phyloP scores from a whole-genome alignment of 2,888 invertebrate genomes.

The Oxystoma pomonae region DNA sequence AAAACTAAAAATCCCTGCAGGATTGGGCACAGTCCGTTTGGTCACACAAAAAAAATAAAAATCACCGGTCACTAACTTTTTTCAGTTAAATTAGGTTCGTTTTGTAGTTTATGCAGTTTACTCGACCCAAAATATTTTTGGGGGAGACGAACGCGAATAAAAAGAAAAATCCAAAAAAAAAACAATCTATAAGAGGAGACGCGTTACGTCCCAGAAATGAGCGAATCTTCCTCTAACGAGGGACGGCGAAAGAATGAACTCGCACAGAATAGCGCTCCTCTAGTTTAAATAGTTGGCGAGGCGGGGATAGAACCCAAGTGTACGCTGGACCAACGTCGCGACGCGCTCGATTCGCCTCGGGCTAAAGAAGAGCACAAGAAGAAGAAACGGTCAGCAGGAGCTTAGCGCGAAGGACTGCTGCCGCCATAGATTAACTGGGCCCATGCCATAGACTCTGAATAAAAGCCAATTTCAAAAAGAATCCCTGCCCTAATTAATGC shows the following conservation, averaged over 20 bases:
- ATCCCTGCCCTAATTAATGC: no score
- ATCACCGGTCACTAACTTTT: background rate
- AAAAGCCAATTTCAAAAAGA: no score
- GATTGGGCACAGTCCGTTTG: background rate
- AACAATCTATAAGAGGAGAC: no score
- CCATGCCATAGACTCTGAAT: no score
- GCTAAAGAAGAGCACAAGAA: conserved; percentile 23
- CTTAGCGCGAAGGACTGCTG: no score
- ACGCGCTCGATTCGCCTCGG: conserved; percentile 8
- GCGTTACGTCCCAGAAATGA: conserved; percentile 8
- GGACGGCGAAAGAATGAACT: conserved; percentile 56
- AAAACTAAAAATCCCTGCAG: background rate
- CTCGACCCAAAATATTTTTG: background rate
- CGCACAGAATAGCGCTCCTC: conserved; percentile 56
- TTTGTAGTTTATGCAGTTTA: background rate
- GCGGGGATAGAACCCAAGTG: conserved; percentile 47
- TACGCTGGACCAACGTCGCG: conserved; percentile 10
- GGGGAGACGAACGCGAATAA: background rate
- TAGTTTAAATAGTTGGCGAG: conserved; percentile 57
- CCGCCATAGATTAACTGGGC: no score
- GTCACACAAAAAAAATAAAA: background rate
- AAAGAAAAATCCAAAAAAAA: background rate
- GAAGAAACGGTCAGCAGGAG: no score
- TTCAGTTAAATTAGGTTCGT: background rate
- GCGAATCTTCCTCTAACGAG: conserved; percentile 27